A percentile compares a stretch with the other conserved stretches of the same genome.
These are phyloP conservation scores for Numenius arquata DNA, from an alignment of 2,113 vertebrate genomes.

Conservation along the genomic window DNA sequence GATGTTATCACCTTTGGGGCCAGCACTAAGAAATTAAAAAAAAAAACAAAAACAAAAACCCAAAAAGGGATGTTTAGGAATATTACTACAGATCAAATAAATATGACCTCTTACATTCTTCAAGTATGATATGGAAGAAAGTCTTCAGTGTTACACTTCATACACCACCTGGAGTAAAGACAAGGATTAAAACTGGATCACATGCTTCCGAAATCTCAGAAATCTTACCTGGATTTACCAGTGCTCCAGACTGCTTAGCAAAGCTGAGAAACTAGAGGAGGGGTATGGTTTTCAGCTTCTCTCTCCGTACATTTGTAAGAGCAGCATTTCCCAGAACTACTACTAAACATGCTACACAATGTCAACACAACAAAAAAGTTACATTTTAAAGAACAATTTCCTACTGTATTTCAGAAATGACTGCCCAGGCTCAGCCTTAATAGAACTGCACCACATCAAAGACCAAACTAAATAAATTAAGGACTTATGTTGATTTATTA, in stretches of 20 bases:
- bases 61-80: not conserved
- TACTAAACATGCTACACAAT: not conserved
- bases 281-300: not conserved
- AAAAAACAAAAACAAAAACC: not conserved
- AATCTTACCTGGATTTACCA: not conserved
- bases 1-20: slow-evolving; percentile 96
- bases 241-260: not conserved
- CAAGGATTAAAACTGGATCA: not conserved
- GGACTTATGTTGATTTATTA: not conserved
- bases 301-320: not conserved
- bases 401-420: not conserved
- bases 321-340: not conserved
- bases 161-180: not conserved
- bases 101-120: not conserved
- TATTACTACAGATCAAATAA: not conserved
- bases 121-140: not conserved
- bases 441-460: not conserved
- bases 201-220: not conserved
- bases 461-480: not conserved
- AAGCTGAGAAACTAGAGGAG: not conserved
- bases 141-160: not conserved
- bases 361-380: not conserved
- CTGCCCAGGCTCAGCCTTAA: not conserved
- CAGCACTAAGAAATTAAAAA: slow-evolving; percentile 76
- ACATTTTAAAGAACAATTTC: not conserved